A percentile compares a stretch with the other conserved stretches of the same genome.
Evolutionary conservation across 1,140 invertebrate species (phyloP).

Genomic region (Onthophagus taurus): DNA sequence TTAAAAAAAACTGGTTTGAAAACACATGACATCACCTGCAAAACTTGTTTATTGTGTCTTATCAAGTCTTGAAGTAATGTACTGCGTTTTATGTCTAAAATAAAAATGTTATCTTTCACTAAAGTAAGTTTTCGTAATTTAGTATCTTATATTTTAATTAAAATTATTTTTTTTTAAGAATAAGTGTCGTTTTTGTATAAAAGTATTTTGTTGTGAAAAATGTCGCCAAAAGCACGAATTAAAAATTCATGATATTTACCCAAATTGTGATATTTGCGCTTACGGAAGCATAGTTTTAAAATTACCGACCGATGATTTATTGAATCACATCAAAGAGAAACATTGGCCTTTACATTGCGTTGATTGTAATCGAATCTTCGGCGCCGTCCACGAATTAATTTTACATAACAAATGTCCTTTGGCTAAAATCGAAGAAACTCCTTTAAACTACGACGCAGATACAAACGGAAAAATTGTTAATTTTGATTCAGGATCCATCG

Average conservation of each 20-base stretch:
- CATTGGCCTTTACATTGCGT: conserved; percentile 12
- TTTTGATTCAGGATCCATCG: background rate
- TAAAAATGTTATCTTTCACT: too few relatives aligned
- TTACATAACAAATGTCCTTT: conserved; percentile 8
- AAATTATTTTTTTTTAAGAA: conserved; percentile 13
- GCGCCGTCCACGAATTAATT: background rate
- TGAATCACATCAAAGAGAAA: conserved; percentile 1
- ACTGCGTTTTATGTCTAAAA: too few relatives aligned
- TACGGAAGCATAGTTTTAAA: conserved; percentile 5
- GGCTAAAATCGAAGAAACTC: background rate
- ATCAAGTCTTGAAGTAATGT: too few relatives aligned
- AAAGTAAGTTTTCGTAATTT: too few relatives aligned
- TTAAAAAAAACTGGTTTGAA: too few relatives aligned
- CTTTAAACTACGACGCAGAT: background rate
- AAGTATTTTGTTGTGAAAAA: conserved; percentile 10
- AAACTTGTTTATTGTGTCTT: too few relatives aligned
- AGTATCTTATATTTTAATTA: too few relatives aligned
- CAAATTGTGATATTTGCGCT: conserved; percentile 12
- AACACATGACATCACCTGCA: too few relatives aligned
- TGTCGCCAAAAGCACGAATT: conserved; percentile 11
- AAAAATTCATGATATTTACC: conserved; percentile 2
- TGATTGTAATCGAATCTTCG: conserved; percentile 7
- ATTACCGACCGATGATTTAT: background rate
- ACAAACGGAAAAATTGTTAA: too few relatives aligned
- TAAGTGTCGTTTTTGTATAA: conserved; percentile 11